These are phyloP conservation scores for Hoplostethus atlanticus DNA, from an alignment of 2,797 vertebrate genomes.

Conservation along the genomic window DNA sequence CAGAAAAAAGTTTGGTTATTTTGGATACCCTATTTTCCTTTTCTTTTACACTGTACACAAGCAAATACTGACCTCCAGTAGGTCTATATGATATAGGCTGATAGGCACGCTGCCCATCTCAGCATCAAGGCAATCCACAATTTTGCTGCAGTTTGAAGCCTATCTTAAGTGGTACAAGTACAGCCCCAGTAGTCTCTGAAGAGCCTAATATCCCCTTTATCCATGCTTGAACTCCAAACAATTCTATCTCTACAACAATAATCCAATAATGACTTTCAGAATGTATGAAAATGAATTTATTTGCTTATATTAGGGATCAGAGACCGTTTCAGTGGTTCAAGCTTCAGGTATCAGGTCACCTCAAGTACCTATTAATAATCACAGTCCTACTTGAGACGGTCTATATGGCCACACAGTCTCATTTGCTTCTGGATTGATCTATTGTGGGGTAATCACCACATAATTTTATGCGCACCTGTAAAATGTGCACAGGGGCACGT, in stretches of 20 bases:
- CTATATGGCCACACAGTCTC: slow-evolving; percentile 81
- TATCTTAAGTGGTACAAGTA: slow-evolving; percentile 62
- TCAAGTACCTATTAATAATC: slow-evolving; percentile 89
- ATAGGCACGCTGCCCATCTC: slow-evolving; percentile 33
- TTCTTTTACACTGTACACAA: slow-evolving; percentile 33
- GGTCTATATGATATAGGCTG: slow-evolving; percentile 25
- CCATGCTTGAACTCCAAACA: slow-evolving; percentile 84
- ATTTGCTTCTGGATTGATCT: slow-evolving; percentile 80
- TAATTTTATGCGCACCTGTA: slow-evolving; percentile 87
- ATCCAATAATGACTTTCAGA: slow-evolving; percentile 83
- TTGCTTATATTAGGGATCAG: slow-evolving; percentile 74
- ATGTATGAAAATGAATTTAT: slow-evolving; percentile 76
- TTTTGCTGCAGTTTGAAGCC: slow-evolving; percentile 54
- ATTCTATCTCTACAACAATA: slow-evolving; percentile 81
- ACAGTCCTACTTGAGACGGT: slow-evolving; percentile 87
- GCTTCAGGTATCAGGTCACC: slow-evolving; percentile 80
- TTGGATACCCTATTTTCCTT: slow-evolving; percentile 22
- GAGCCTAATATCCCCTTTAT: slow-evolving; percentile 72
- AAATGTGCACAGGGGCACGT: slow-evolving; percentile 79
- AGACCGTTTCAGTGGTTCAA: slow-evolving; percentile 64
- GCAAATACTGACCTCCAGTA: slow-evolving; percentile 21
- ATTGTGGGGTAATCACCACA: slow-evolving; percentile 87
- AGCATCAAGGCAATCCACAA: slow-evolving; percentile 40
- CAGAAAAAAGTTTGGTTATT: slow-evolving; percentile 37
- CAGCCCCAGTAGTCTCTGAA: slow-evolving; percentile 68